Percentiles rank a stretch among this genome's conserved stretches.
phyloP scores from a whole-genome alignment of 2,888 invertebrate genomes.

The Exephanes ischioxanthus region DNA sequence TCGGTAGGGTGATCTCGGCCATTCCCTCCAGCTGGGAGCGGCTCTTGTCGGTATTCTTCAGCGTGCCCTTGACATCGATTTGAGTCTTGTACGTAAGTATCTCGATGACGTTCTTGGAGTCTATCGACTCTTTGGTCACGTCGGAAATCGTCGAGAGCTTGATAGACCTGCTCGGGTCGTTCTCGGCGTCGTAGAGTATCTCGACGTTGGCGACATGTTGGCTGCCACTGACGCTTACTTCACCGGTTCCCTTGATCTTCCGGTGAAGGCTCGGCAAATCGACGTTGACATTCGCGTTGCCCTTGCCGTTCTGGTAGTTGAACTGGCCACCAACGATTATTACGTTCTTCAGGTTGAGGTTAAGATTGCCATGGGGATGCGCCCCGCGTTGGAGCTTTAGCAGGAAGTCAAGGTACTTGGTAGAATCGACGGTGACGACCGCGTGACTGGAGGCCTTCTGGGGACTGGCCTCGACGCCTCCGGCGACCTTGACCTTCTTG shows the following conservation, averaged over 20 bases:
- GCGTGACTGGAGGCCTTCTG: slow-evolving; percentile 86
- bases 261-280: slow-evolving; percentile 87
- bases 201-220: slow-evolving; percentile 88
- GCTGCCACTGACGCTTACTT: slow-evolving; percentile 88
- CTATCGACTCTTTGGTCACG: slow-evolving; percentile 86
- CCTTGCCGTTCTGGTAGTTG: slow-evolving; percentile 88
- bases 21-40: slow-evolving; percentile 85
- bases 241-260: slow-evolving; percentile 85
- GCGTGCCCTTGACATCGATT: slow-evolving; percentile 85
- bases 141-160: slow-evolving; percentile 88
- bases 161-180: slow-evolving; percentile 90
- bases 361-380: slow-evolving; percentile 86
- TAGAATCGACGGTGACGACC: slow-evolving; percentile 86
- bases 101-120: slow-evolving; percentile 88
- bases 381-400: slow-evolving; percentile 85
- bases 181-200: slow-evolving; percentile 89
- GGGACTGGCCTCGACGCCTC: slow-evolving; percentile 85
- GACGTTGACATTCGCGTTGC: slow-evolving; percentile 87
- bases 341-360: slow-evolving; percentile 87
- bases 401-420: slow-evolving; percentile 86
- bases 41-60: slow-evolving; percentile 83
- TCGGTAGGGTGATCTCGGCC: slow-evolving; percentile 86
- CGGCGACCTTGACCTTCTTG: slow-evolving; percentile 87
- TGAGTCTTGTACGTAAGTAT: slow-evolving; percentile 85
- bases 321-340: slow-evolving; percentile 89